Base-by-base conservation (phyloP, 2,888 invertebrate genomes). In the Drosophila buzzatii region DNA sequence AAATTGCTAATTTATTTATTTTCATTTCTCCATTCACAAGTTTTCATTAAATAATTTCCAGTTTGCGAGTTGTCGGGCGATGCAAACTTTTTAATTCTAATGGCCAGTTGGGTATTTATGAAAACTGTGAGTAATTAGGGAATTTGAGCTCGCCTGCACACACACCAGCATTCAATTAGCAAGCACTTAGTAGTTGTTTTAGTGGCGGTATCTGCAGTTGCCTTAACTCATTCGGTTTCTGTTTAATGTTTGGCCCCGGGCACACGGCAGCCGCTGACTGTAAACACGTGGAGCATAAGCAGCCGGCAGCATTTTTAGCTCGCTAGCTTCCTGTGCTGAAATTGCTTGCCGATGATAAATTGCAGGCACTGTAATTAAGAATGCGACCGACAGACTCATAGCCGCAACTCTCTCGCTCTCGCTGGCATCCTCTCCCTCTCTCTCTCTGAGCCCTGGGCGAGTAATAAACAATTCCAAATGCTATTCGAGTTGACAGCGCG, bases 401-500 rank as follows among this genome's bases (percentile, higher is more conserved):
- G 35, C 18, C 51, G 20, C 14, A 3, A 7, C 4, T 8, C 37
- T 23, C 39, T 31, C 20, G 27, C 39, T 23, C 52, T 18, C 5
- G 6, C 12, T 9, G 27, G 0, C 20, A 31, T 35, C 33, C n/a
- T n/a, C n/a, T n/a, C n/a, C n/a, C 8, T 0, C 37, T 27, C 20
- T 39, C 27, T 12, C 20, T 16, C 14, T 3, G n/a, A 12, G 72
- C 69, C 49, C 66, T 52, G 64, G 49, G 63, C 76, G 59, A 67
- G 77, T 73, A 84, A 84, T 84, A 84, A 84, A 84, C 84, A 84
- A 84, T 83, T 79, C 73, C 67, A 63, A 85, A 75, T 76, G 76
- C 71, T 79, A 70, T 76, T 76, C 76, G 73, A 81, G 86, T 81
- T 86, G 83, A 77, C 86, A 86, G 81, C 74, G 79, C 59, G 76